Base-by-base conservation (phyloP, 2,888 invertebrate genomes). In the Pyralis farinalis region DNA sequence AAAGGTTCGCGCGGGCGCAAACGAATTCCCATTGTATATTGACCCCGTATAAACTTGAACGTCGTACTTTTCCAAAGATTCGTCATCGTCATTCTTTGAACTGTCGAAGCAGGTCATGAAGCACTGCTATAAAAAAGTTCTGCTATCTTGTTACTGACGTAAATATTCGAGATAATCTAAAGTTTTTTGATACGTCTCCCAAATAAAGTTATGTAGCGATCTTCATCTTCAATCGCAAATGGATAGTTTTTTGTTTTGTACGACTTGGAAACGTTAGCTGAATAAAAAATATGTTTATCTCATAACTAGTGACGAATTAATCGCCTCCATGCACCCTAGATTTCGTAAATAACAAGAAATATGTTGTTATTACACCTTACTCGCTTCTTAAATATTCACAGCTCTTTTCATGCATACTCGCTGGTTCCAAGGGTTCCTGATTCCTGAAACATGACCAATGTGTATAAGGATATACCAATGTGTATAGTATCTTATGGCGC, bases 71-170 rank as follows among this genome's bases (percentile, higher is more conserved):
- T 30, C 21, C 37, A 30, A 20, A 37, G 37, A 37, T 30, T 37
- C 30, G 37, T 37, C 37, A 37, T 37, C 37, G 37, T 37, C 12
- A 37, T 37, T 37, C 37, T 37, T 37, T 30, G 37, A 37, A 37
- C 21, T 37, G 29, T 22, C 37, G 30, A 37, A 37, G 31, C 37
- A 37, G 37, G 37, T 37, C 37, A 37, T 37, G 37, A 37, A 37
- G 30, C 37, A 5, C 30, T 37, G 12, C 37, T 6, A 22, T 37
- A 37, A 37, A 37, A 37, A 37, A 37, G 37, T 30, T 37, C 37
- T 37, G 31, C 37, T 37, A 30, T 37, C 37, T 37, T 21, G 22
- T n/a, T 21, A n/a, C 30, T 37, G 37, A 37, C 30, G 37, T 37
- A 37, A 37, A 20, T 30, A 30, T 37, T 12, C 28, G 28, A 30